Evolutionary conservation across 2,797 vertebrate genomes (phyloP), one percentile per base, ranked within the genome.

Genomic region (Chrosomus eos): DNA sequence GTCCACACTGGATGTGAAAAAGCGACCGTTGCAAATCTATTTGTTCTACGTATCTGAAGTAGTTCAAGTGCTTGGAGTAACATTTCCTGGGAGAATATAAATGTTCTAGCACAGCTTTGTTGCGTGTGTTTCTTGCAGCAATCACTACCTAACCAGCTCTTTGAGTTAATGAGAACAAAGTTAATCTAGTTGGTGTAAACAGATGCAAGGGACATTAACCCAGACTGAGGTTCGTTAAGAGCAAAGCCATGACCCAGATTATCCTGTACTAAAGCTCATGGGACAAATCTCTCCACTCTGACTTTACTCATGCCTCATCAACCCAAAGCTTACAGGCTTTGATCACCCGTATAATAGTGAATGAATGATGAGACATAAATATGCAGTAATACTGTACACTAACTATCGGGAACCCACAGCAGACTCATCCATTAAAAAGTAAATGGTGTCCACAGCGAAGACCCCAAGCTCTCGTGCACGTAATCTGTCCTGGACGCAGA

Each of bases 211-310:
- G 31, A 38, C 28, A 77, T 62, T 45, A 76, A 38, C 3, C 19
- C 64, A 87, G 66, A 71, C 40, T 14, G 71, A 64, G 78, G 79
- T 70, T 84, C 82, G 3, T 81, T 64, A 48, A 83, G 55, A 78
- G 73, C 67, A 31, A 81, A 68, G 51, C 14, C 28, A 58, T 80
- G 81, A 80, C 85, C 62, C 67, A 80, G 66, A 78, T 83, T 79
- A 79, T n/a, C 68, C 19, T 26, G 64, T 51, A 60, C 62, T 28
- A 67, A 58, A 67, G 23, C 51, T 36, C 38, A 72, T 48, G 51
- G 58, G 38, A 62, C 38, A 72, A 51, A 84, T 78, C 74, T 70
- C 48, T 28, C 71, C 53, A 36, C 40, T 66, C 3, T 66, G 76
- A 79, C 58, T 60, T 79, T 79, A 23, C 40, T 48, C 26, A 28